phyloP scores from a whole-genome alignment of 2,797 vertebrate species.

The Schizopygopsis pylzovi region DNA sequence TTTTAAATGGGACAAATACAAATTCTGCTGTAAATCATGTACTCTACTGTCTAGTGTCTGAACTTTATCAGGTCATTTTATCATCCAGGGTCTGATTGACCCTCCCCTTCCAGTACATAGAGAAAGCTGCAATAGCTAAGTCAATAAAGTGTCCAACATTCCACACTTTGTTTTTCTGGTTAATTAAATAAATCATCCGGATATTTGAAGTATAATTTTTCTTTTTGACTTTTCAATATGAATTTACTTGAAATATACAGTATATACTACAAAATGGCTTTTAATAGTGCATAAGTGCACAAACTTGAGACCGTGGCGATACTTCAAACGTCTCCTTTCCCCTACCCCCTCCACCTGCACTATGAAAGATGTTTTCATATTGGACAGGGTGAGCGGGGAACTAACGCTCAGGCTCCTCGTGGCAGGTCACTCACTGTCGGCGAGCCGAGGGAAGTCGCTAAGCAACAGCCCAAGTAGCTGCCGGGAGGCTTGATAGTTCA shows the following conservation, averaged over 20 bases:
- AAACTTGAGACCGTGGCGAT: slow-evolving; percentile 2
- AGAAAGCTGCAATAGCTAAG: background rate
- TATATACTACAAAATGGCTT: background rate
- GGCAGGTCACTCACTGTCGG: slow-evolving; percentile 64
- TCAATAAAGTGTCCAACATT: background rate
- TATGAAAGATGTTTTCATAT: slow-evolving; percentile 74
- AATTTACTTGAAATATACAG: background rate
- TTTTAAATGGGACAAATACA: background rate
- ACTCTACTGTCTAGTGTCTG: background rate
- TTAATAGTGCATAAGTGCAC: background rate
- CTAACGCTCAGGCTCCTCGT: slow-evolving; percentile 68
- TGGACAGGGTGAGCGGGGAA: slow-evolving; percentile 60
- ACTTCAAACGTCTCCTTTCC: slow-evolving; percentile 52
- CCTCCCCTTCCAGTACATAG: background rate
- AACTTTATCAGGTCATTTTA: background rate
- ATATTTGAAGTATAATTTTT: background rate
- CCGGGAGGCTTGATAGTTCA: slow-evolving; percentile 68
- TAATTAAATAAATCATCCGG: background rate
- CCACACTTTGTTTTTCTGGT: background rate
- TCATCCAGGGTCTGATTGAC: background rate
- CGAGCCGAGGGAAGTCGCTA: slow-evolving; percentile 72
- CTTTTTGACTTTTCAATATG: background rate
- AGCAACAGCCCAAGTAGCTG: slow-evolving; percentile 77
- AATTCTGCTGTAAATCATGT: background rate
- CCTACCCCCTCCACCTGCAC: slow-evolving; percentile 46